These are phyloP conservation scores for Microplitis demolitor DNA, from an alignment of 1,140 invertebrate genomes.

Conservation along the genomic window DNA sequence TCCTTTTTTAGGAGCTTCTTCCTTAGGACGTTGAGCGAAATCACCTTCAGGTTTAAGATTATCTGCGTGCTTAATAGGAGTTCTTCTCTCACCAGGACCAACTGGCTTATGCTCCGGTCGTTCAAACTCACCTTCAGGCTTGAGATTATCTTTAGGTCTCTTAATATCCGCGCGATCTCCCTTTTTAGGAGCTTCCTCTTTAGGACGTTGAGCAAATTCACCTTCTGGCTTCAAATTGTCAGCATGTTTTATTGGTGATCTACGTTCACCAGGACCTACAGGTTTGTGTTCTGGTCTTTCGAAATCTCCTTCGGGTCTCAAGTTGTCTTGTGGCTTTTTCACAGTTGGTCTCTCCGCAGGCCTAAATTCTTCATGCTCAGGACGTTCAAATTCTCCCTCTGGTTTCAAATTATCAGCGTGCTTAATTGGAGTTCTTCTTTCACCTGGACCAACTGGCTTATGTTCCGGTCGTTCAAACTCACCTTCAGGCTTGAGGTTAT, in stretches of 20 bases:
- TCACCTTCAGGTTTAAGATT: conserved; percentile 66
- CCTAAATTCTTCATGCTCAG: conserved; percentile 54
- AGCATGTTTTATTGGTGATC: conserved; percentile 59
- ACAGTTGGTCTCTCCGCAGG: conserved; percentile 63
- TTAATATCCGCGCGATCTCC: too few species aligned
- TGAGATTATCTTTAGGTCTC: conserved; percentile 47
- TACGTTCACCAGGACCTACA: conserved; percentile 51
- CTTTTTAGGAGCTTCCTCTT: conserved; percentile 39
- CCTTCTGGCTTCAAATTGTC: conserved; percentile 67
- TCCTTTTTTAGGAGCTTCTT: conserved; percentile 20
- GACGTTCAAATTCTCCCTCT: conserved; percentile 68
- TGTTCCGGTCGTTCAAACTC: conserved; percentile 64
- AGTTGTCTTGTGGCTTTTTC: conserved; percentile 64
- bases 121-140: conserved; percentile 62
- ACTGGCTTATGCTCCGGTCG: conserved; percentile 54
- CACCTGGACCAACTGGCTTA: conserved; percentile 58
- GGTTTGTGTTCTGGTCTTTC: conserved; percentile 49
- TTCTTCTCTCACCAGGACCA: conserved; percentile 12
- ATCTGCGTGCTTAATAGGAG: conserved; percentile 41
- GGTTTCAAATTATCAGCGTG: conserved; percentile 69
- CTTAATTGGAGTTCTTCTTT: conserved; percentile 67
- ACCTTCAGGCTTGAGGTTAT: conserved; percentile 69
- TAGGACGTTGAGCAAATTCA: conserved; percentile 57
- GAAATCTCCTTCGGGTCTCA: conserved; percentile 63
- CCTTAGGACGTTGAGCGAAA: conserved; percentile 49